Conservation (phyloP, 2,113 vertebrate genomes). For the Lepidothrix coronata region DNA sequence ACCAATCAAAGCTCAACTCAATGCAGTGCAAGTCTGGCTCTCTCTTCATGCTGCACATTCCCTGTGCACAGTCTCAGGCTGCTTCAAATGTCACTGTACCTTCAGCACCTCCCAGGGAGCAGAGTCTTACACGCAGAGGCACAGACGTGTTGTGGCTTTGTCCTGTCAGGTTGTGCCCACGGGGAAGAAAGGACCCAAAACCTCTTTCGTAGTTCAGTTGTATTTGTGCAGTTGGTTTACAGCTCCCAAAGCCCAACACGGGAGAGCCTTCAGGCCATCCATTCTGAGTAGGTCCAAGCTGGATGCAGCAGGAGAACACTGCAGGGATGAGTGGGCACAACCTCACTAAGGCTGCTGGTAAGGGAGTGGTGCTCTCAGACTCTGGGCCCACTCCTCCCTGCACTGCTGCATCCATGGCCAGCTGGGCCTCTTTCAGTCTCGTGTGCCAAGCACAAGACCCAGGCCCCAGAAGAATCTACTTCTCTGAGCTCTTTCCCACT, state of each 20-base stretch:
- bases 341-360: background rate
- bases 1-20: background rate
- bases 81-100: background rate
- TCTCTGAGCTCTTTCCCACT: background rate
- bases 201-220: background rate
- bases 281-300: background rate
- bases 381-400: background rate
- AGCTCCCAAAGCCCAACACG: fast-evolving
- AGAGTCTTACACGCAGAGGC: fast-evolving
- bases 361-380: background rate
- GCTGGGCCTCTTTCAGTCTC: background rate
- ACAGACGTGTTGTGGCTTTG: background rate
- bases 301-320: background rate
- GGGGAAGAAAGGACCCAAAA: background rate
- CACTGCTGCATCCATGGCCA: background rate
- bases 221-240: background rate
- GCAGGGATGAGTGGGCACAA: fast-evolving
- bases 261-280: background rate
- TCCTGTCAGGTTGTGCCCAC: background rate
- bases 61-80: background rate
- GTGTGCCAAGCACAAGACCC: background rate
- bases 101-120: background rate
- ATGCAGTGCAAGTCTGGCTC: background rate
- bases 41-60: background rate
- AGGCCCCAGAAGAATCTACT: background rate